These are phyloP conservation scores for Ericerus pela DNA, from an alignment of 1,140 invertebrate genomes.

Conservation along the genomic window DNA sequence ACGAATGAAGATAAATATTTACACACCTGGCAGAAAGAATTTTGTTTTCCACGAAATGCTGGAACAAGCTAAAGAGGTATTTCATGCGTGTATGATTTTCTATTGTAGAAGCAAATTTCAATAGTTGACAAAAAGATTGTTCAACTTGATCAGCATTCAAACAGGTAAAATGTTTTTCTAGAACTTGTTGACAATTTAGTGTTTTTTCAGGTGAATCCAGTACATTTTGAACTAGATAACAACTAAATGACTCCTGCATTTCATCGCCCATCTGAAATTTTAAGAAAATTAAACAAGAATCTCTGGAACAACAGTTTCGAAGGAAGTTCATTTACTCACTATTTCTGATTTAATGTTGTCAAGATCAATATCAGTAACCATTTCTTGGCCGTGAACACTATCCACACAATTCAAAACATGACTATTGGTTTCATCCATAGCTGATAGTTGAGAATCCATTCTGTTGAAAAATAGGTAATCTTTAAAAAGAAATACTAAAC, in stretches of 20 bases:
- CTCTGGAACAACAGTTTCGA: not conserved
- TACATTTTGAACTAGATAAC: not conserved
- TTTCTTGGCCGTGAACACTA: not conserved
- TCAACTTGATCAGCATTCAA: conserved; percentile 53
- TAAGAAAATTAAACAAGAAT: not conserved
- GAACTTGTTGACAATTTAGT: not conserved
- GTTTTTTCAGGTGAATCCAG: not conserved
- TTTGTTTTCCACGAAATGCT: conserved; percentile 51
- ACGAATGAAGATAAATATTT: conserved; percentile 6
- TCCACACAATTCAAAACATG: not conserved
- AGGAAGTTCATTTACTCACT: not conserved
- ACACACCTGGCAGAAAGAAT: conserved; percentile 44
- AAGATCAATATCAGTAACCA: not conserved
- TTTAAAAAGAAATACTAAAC: no score
- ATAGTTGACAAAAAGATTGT: conserved; percentile 48
- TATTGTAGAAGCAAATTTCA: conserved; percentile 47
- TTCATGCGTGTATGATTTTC: conserved; percentile 54
- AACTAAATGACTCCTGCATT: not conserved
- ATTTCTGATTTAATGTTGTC: not conserved
- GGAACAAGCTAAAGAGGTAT: conserved; percentile 51
- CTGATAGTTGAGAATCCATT: not conserved
- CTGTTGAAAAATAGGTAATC: no score
- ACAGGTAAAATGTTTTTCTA: conserved; percentile 28
- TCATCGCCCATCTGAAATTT: not conserved
- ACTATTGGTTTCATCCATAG: not conserved